Evolutionary conservation across 2,888 invertebrate genomes (phyloP).

Genomic region (Trileptium ribeirensis): DNA sequence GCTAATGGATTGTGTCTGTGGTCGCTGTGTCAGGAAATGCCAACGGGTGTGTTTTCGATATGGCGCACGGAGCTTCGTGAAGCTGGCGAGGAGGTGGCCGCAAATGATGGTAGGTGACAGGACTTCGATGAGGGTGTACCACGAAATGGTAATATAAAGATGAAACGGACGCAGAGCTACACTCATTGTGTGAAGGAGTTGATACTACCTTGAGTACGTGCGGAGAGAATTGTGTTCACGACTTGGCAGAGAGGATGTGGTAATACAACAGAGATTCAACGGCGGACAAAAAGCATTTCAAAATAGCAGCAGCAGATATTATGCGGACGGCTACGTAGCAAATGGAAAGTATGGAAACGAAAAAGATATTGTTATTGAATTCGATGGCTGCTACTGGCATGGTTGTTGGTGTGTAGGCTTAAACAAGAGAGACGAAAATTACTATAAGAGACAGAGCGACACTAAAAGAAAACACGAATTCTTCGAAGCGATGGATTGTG

Average conservation of each 20-base stretch:
- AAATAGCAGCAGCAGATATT: background rate
- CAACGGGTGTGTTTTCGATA: too few species aligned
- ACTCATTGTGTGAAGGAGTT: background rate
- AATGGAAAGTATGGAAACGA: background rate
- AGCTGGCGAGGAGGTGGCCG: too few species aligned
- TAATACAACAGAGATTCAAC: background rate
- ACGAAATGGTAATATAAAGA: background rate
- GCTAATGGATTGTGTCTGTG: too few species aligned
- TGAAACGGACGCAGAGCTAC: background rate
- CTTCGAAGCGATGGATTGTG: background rate
- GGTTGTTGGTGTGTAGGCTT: too few species aligned
- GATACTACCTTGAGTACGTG: background rate
- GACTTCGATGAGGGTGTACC: too few species aligned
- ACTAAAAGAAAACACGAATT: too few species aligned
- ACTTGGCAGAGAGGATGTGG: background rate
- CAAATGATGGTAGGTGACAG: too few species aligned
- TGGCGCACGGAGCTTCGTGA: too few species aligned
- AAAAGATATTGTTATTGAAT: background rate
- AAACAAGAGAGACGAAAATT: too few species aligned
- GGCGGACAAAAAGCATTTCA: background rate
- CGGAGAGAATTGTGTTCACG: background rate
- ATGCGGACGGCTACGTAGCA: background rate
- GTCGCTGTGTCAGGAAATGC: too few species aligned
- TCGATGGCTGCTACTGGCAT: slow-evolving; percentile 9
- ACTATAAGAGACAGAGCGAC: too few species aligned